Evolutionary conservation across 2,113 vertebrate species (phyloP).

Genomic region (Oriolus oriolus): DNA sequence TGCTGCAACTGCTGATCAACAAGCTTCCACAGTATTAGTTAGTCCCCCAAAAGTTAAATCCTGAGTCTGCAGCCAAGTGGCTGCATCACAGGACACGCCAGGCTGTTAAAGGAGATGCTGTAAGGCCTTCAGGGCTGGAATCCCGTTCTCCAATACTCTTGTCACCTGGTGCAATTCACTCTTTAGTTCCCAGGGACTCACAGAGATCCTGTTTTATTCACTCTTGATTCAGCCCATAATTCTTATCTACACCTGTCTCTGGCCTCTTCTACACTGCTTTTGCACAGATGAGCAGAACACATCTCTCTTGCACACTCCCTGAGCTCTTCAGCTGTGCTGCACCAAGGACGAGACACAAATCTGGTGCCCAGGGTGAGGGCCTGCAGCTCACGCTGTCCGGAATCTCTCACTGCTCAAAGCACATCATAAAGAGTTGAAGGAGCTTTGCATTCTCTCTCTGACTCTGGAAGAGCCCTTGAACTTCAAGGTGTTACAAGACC

Average conservation of each 20-base stretch:
- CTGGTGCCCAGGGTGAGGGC: fast-evolving
- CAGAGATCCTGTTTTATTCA: neutral
- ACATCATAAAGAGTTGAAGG: fast-evolving
- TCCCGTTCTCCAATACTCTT: fast-evolving
- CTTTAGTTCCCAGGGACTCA: neutral
- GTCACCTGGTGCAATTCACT: neutral
- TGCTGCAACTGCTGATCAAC: neutral
- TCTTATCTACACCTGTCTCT: neutral
- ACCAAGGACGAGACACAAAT: neutral
- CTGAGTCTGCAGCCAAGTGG: neutral
- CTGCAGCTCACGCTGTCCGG: neutral
- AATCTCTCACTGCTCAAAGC: neutral
- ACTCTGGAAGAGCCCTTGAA: neutral
- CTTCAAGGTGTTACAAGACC: neutral
- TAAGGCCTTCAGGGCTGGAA: neutral
- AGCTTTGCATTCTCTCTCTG: neutral
- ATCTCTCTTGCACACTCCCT: neutral
- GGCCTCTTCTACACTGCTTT: neutral
- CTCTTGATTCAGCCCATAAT: neutral
- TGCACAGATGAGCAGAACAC: fast-evolving
- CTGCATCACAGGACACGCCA: neutral
- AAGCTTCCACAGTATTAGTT: neutral
- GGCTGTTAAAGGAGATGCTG: neutral
- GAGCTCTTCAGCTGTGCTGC: neutral
- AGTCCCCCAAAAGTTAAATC: neutral